Evolutionary conservation across 2,888 invertebrate species (phyloP).

Genomic region (Ligdia adustata): DNA sequence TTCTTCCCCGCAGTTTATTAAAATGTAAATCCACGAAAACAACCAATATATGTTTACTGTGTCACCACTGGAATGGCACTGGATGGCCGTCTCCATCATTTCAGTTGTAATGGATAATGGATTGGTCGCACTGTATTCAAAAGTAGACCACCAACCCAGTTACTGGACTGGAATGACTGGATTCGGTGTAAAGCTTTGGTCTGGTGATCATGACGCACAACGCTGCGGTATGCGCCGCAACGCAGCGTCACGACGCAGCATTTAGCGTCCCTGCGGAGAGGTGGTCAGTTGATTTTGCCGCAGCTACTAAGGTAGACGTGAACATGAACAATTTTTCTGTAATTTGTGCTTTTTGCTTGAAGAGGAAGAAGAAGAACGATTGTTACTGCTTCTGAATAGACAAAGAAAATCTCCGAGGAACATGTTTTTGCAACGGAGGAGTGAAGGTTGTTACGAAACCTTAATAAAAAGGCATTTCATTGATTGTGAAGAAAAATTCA

Average conservation of each 20-base stretch:
- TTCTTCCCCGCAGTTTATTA: too few species aligned
- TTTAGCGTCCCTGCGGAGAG: background rate
- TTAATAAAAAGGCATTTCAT: background rate
- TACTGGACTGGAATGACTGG: constrained; percentile 26
- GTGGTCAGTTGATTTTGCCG: background rate
- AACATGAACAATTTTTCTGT: constrained; percentile 1
- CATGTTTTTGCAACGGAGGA: constrained; percentile 3
- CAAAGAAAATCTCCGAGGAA: constrained; percentile 4
- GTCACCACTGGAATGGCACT: too few species aligned
- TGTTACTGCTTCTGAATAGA: constrained; percentile 1
- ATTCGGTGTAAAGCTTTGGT: background rate
- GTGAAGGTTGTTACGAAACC: background rate
- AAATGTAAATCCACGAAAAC: too few species aligned
- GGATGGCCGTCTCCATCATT: too few species aligned
- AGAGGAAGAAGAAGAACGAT: constrained; percentile 3
- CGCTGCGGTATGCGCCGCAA: constrained; percentile 7
- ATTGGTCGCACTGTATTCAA: constrained; percentile 22
- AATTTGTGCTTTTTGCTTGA: constrained; percentile 2
- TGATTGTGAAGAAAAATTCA: background rate
- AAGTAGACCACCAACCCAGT: constrained; percentile 30
- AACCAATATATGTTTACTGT: too few species aligned
- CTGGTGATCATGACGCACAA: background rate
- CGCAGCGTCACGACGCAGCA: constrained; percentile 11
- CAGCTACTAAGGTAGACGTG: background rate
- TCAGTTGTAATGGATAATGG: too few species aligned